Percentiles rank a stretch among this genome's conserved stretches.
Conservation (phyloP, 1,140 invertebrate genomes). For the Lasioglossum albipes region DNA sequence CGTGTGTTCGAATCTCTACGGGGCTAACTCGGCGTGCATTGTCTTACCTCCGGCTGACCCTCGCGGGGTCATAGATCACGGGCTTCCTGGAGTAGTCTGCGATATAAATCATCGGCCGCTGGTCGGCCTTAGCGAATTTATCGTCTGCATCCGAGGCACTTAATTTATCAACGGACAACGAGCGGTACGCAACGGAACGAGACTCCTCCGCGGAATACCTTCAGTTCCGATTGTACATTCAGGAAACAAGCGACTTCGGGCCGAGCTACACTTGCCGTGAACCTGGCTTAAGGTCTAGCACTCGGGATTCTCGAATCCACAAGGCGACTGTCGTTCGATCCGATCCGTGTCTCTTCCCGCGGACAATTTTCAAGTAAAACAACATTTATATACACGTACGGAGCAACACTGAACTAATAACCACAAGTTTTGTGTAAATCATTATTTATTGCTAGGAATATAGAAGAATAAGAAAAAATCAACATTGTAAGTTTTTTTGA, state of each 20-base stretch:
- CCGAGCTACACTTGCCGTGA: too few relatives aligned
- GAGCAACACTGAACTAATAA: too few relatives aligned
- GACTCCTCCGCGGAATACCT: slow-evolving; percentile 5
- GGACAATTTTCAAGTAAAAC: too few relatives aligned
- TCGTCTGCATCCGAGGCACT: slow-evolving; percentile 65
- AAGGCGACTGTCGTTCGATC: too few relatives aligned
- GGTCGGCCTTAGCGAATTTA: slow-evolving; percentile 68
- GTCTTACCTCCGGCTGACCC: slow-evolving; percentile 62
- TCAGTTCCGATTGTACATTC: not conserved
- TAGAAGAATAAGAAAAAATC: too few relatives aligned
- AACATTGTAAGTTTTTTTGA: too few relatives aligned
- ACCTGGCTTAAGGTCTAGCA: too few relatives aligned
- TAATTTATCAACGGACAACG: slow-evolving; percentile 70
- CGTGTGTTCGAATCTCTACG: slow-evolving; percentile 40
- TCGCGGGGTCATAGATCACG: slow-evolving; percentile 68
- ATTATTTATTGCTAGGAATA: too few relatives aligned
- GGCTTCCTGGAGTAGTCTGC: slow-evolving; percentile 64
- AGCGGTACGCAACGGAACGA: slow-evolving; percentile 44
- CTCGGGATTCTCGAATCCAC: too few relatives aligned
- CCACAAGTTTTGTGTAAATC: too few relatives aligned
- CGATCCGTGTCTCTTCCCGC: too few relatives aligned
- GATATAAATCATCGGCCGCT: slow-evolving; percentile 66
- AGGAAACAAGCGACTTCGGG: not conserved
- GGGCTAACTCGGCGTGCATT: slow-evolving; percentile 43
- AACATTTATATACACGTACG: too few relatives aligned